Evolutionary conservation across 2,113 vertebrate genomes (phyloP).

Genomic region (Rhynchomys soricoides): DNA sequence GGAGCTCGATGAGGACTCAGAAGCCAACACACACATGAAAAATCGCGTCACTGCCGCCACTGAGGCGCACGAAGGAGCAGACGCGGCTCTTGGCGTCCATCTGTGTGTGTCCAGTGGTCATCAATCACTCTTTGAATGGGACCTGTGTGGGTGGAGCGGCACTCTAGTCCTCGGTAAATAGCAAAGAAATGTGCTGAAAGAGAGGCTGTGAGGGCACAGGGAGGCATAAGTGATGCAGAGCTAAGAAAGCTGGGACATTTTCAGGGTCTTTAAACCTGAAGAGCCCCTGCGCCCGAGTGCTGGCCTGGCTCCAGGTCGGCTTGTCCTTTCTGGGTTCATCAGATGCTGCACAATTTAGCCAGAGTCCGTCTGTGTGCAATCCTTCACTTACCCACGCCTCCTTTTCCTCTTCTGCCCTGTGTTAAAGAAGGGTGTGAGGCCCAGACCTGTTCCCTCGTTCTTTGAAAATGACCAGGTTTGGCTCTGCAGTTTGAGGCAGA

Average conservation of each 20-base stretch:
- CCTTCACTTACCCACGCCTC: neutral
- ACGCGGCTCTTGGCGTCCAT: constrained; percentile 43
- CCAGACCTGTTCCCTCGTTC: neutral
- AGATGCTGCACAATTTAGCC: neutral
- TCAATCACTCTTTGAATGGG: constrained; percentile 64
- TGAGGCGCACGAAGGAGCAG: neutral
- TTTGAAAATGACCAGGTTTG: neutral
- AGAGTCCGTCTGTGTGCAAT: neutral
- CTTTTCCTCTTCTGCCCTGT: too few relatives aligned
- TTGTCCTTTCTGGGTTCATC: neutral
- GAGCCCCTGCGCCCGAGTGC: neutral
- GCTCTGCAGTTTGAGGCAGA: neutral
- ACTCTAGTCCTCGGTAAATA: constrained; percentile 1
- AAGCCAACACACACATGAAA: constrained; percentile 61
- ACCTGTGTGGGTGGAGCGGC: constrained; percentile 14
- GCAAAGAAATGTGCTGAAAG: constrained; percentile 56
- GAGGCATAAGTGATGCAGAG: neutral
- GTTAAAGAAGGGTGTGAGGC: neutral
- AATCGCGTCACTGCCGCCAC: constrained; percentile 42
- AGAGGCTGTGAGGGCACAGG: accelerated
- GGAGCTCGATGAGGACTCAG: constrained; percentile 2
- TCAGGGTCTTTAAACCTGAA: constrained; percentile 15
- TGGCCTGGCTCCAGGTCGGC: neutral
- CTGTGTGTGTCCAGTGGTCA: constrained; percentile 43
- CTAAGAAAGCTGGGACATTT: neutral